phyloP scores from a whole-genome alignment of 2,113 vertebrate genomes.

The Cyprinus carpio region DNA sequence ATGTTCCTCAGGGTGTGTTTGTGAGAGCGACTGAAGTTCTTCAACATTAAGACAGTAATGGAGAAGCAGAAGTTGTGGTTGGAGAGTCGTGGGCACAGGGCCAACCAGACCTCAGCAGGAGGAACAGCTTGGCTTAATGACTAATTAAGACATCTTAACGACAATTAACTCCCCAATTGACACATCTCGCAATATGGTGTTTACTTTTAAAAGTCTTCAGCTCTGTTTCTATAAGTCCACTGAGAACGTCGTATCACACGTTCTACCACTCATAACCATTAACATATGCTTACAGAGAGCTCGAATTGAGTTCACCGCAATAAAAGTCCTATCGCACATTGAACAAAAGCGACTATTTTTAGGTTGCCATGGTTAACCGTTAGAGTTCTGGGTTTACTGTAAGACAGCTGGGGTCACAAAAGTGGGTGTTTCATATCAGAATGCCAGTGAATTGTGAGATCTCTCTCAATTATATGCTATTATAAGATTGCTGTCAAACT shows the following conservation, averaged over 20 bases:
- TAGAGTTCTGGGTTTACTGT: background rate
- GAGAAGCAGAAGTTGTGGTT: slow-evolving; percentile 19
- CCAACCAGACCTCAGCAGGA: slow-evolving; percentile 35
- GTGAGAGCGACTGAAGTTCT: slow-evolving; percentile 10
- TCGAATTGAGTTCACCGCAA: background rate
- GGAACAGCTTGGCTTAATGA: slow-evolving; percentile 75
- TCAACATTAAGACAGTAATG: slow-evolving; percentile 11
- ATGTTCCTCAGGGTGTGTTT: background rate
- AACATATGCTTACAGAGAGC: slow-evolving; percentile 26
- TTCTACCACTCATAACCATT: slow-evolving; percentile 25
- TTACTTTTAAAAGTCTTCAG: slow-evolving; percentile 59
- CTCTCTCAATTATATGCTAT: background rate
- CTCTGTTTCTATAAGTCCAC: background rate
- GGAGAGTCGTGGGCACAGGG: slow-evolving; percentile 13
- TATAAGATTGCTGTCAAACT: background rate
- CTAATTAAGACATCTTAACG: slow-evolving; percentile 69
- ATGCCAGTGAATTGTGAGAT: background rate
- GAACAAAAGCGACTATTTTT: background rate
- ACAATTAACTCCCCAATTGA: slow-evolving; percentile 78
- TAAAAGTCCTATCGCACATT: background rate
- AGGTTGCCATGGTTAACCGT: background rate
- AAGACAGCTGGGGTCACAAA: background rate
- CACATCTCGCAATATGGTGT: slow-evolving; percentile 78
- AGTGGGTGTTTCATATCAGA: background rate
- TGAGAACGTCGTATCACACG: background rate